A percentile compares a stretch with the other conserved stretches of the same genome.
These are phyloP conservation scores for Drosophila seguyi DNA, from an alignment of 1,140 invertebrate species.

Conservation along the genomic window DNA sequence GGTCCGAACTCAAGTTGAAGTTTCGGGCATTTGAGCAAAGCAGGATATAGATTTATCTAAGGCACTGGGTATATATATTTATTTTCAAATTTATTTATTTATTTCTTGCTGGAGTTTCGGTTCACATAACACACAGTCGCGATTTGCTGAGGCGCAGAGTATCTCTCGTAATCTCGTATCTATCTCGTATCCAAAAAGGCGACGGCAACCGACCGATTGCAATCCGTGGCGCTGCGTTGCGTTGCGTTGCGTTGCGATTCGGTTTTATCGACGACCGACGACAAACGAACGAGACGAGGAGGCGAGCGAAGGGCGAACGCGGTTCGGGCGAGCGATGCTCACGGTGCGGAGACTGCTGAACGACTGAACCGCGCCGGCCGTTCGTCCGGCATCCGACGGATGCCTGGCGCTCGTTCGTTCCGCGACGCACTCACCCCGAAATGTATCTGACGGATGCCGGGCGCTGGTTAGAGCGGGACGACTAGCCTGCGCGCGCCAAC, in stretches of 20 bases:
- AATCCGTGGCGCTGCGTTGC: conserved; percentile 6
- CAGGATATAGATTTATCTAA: conserved; percentile 43
- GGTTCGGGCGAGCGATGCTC: conserved; percentile 67
- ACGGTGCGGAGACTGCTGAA: conserved; percentile 76
- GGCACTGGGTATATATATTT: conserved; percentile 57
- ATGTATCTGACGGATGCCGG: conserved; percentile 36
- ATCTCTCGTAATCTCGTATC: conserved; percentile 14
- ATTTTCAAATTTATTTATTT: background rate
- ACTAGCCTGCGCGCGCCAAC: conserved; percentile 8
- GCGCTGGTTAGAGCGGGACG: conserved; percentile 35
- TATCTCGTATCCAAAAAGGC: conserved; percentile 64
- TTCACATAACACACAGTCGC: conserved; percentile 15
- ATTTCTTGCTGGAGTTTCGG: conserved; percentile 5
- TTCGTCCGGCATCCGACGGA: conserved; percentile 22
- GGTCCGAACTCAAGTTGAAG: conserved; percentile 41
- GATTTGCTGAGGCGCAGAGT: conserved; percentile 8
- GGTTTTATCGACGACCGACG: conserved; percentile 36
- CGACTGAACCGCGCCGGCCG: conserved; percentile 76
- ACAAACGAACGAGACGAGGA: conserved; percentile 13
- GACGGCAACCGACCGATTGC: conserved; percentile 46
- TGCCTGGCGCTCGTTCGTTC: conserved; percentile 18
- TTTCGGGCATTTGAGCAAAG: conserved; percentile 57
- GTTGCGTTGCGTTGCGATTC: conserved; percentile 3
- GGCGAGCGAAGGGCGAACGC: conserved; percentile 33
- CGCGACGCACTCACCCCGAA: conserved; percentile 57